Percentiles rank a stretch among this genome's conserved stretches.
phyloP scores from a whole-genome alignment of 2,797 vertebrate species.

The Acropternis orthonyx region DNA sequence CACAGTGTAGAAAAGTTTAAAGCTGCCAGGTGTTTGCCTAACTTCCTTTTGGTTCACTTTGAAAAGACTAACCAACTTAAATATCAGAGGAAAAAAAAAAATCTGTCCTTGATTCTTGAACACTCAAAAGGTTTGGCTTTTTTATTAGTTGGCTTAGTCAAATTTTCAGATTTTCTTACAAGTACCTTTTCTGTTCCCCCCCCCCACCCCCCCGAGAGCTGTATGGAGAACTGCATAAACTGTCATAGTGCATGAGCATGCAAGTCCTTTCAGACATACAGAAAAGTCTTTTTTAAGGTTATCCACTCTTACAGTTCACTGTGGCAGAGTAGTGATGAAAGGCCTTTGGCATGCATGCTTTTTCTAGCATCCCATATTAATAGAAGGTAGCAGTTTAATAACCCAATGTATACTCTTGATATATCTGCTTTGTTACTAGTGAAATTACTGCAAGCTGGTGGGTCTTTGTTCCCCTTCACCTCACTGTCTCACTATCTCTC shows the following conservation, averaged over 20 bases:
- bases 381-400: not conserved
- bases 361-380: not conserved
- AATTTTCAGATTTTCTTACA: not conserved
- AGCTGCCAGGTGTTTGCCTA: not conserved
- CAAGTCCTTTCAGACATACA: not conserved
- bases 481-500: not conserved
- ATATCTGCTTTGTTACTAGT: not conserved
- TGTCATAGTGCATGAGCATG: not conserved
- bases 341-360: not conserved
- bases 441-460: not conserved
- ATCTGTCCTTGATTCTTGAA: not conserved
- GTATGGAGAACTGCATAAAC: not conserved
- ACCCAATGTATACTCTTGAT: not conserved
- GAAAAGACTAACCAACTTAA: not conserved
- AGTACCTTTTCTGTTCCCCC: not conserved
- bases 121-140: not conserved
- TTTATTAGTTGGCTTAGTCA: not conserved
- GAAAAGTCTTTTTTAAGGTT: not conserved
- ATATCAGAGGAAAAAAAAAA: not conserved
- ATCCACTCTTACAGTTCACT: not conserved
- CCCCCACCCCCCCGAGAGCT: not conserved
- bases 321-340: not conserved
- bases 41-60: not conserved
- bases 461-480: not conserved
- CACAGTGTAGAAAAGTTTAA: not conserved